Evolutionary conservation across 1,140 invertebrate species (phyloP).

Genomic region (Drosophila oshimai): DNA sequence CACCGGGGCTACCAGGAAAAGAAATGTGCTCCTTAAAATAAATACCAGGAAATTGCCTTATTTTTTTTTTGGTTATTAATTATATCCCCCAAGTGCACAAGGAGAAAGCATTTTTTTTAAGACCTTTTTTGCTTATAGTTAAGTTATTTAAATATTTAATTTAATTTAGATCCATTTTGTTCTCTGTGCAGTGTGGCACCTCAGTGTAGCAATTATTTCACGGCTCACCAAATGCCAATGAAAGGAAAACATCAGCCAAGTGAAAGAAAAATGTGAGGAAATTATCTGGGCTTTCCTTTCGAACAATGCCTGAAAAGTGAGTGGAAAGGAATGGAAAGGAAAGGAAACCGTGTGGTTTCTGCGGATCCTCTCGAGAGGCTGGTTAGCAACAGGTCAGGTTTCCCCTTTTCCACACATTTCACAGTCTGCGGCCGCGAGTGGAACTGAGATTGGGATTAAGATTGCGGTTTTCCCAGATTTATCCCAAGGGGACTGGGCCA

Average conservation of each 20-base stretch:
- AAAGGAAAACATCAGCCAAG: slow-evolving; percentile 54
- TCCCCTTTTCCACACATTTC: background rate
- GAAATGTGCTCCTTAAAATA: background rate
- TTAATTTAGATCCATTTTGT: background rate
- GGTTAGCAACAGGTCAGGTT: slow-evolving; percentile 20
- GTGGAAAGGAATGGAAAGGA: background rate
- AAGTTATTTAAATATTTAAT: background rate
- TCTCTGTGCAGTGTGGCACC: too few relatives aligned
- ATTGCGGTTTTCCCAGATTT: background rate
- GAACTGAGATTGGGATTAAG: background rate
- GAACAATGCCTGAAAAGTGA: slow-evolving; percentile 19
- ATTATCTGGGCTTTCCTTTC: slow-evolving; percentile 22
- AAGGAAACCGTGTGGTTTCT: slow-evolving; percentile 17
- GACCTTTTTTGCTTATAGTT: too few relatives aligned
- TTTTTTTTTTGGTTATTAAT: background rate
- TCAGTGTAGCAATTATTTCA: slow-evolving; percentile 20
- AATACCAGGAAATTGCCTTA: slow-evolving; percentile 7
- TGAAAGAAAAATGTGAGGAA: background rate
- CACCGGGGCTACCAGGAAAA: background rate
- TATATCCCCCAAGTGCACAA: background rate
- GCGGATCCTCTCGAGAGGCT: background rate
- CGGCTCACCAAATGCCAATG: slow-evolving; percentile 39
- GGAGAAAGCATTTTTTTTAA: too few relatives aligned
- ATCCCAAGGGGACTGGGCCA: too few relatives aligned
- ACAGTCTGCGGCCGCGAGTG: background rate